Conservation (phyloP, 2,888 invertebrate genomes). For the Drosophila prostipennis region DNA sequence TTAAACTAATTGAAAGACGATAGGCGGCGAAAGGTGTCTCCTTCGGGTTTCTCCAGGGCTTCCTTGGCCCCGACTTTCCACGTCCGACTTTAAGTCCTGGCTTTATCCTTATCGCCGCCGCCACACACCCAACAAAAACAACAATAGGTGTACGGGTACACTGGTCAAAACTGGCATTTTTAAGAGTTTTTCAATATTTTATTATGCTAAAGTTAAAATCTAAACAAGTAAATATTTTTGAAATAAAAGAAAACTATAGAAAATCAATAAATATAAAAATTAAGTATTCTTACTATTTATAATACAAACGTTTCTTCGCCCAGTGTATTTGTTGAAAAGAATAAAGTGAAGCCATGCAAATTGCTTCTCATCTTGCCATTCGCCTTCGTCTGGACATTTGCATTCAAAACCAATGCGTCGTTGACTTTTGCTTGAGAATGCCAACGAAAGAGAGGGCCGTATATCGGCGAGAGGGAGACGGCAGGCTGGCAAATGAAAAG, state of each 20-base stretch:
- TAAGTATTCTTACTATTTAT: background rate
- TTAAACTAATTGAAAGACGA: constrained; percentile 80
- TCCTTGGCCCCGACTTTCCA: constrained; percentile 32
- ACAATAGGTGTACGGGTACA: constrained; percentile 18
- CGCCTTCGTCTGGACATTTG: constrained; percentile 59
- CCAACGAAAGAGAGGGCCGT: constrained; percentile 4
- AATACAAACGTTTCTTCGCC: background rate
- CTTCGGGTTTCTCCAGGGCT: constrained; percentile 22
- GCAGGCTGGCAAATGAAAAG: constrained; percentile 62
- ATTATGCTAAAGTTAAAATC: no score
- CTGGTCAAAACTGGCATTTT: background rate
- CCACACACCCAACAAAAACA: constrained; percentile 50
- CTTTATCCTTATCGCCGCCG: constrained; percentile 43
- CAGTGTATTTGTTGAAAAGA: constrained; percentile 16
- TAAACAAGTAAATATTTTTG: no score
- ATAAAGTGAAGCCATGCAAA: constrained; percentile 61
- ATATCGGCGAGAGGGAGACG: background rate
- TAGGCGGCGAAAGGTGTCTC: constrained; percentile 55
- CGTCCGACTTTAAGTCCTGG: constrained; percentile 20
- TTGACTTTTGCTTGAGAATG: constrained; percentile 64
- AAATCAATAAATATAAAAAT: no score
- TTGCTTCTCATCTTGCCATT: constrained; percentile 57
- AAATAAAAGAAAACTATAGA: no score
- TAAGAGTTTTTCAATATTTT: no score
- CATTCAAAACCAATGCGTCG: constrained; percentile 71